Percentiles rank a stretch among this genome's conserved stretches.
These are phyloP conservation scores for Chromobotia macracanthus DNA, from an alignment of 2,797 vertebrate species.

Conservation along the genomic window DNA sequence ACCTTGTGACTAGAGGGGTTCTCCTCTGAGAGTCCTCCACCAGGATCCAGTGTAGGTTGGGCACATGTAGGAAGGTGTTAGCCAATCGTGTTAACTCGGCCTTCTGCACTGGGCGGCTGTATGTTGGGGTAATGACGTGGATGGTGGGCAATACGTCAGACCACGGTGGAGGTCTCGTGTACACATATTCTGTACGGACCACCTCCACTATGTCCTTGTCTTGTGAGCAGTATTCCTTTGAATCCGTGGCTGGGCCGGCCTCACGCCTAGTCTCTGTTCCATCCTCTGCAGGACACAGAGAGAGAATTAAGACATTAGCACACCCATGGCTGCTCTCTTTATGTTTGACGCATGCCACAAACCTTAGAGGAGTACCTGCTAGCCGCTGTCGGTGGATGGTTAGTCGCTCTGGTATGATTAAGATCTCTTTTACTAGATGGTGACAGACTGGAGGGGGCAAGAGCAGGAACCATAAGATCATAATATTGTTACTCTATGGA, in stretches of 20 bases:
- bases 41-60: conserved; percentile 97
- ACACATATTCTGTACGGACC: conserved; percentile 97
- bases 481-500: conserved; percentile 70
- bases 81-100: conserved; percentile 93
- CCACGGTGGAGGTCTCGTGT: conserved; percentile 94
- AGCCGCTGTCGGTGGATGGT: conserved; percentile 79
- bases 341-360: conserved; percentile 67
- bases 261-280: conserved; percentile 85
- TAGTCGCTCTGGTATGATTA: conserved; percentile 87
- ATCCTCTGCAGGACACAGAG: conserved; percentile 84
- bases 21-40: conserved; percentile 93
- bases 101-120: conserved; percentile 95
- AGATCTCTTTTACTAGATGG: conserved; percentile 88
- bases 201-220: conserved; percentile 98
- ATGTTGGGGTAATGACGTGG: conserved; percentile 95
- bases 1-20: conserved; percentile 86
- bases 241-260: conserved; percentile 82
- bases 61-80: conserved; percentile 93
- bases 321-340: conserved; percentile 69
- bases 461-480: conserved; percentile 80
- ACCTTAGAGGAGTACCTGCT: conserved; percentile 82
- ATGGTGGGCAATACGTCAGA: conserved; percentile 94
- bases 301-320: conserved; percentile 75
- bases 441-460: conserved; percentile 85
- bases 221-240: conserved; percentile 94